Percentiles rank a stretch among this genome's conserved stretches.
phyloP scores from a whole-genome alignment of 37 sponge, comb jelly and placozoan genomes.

The Halichondria panicea region DNA sequence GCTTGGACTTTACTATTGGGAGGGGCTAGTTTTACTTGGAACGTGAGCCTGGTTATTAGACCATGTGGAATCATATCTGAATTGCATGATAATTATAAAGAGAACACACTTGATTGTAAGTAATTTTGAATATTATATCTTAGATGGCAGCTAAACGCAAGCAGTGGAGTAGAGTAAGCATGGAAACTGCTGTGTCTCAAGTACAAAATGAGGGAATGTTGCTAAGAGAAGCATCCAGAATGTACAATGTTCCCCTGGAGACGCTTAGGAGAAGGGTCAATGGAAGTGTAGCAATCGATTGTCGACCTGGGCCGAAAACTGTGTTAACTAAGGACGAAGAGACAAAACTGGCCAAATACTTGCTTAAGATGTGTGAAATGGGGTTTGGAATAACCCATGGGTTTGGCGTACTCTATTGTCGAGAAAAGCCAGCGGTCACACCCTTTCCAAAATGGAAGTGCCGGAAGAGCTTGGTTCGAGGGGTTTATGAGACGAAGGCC shows the following conservation, averaged over 20 bases:
- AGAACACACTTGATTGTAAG: constrained; percentile 8
- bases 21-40: not conserved
- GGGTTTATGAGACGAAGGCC: constrained; percentile 9
- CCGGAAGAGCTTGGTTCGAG: constrained; percentile 46
- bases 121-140: not conserved
- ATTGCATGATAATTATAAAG: not conserved
- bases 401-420: constrained; percentile 26
- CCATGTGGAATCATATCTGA: not conserved
- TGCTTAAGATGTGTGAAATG: constrained; percentile 46
- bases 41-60: not conserved
- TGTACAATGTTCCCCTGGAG: constrained; percentile 35
- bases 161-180: constrained; percentile 34
- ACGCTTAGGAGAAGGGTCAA: constrained; percentile 39
- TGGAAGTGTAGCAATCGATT: constrained; percentile 28
- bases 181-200: constrained; percentile 23
- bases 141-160: constrained; percentile 21
- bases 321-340: constrained; percentile 48
- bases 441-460: constrained; percentile 43
- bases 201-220: not conserved
- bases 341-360: constrained; percentile 2
- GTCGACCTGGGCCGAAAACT: constrained; percentile 43
- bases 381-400: constrained; percentile 44
- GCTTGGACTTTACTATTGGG: not conserved
- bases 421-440: constrained; percentile 17
- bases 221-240: constrained; percentile 33